Evolutionary conservation across 2,797 vertebrate species (phyloP).

Genomic region (Tokudaia tokunoshimensis): DNA sequence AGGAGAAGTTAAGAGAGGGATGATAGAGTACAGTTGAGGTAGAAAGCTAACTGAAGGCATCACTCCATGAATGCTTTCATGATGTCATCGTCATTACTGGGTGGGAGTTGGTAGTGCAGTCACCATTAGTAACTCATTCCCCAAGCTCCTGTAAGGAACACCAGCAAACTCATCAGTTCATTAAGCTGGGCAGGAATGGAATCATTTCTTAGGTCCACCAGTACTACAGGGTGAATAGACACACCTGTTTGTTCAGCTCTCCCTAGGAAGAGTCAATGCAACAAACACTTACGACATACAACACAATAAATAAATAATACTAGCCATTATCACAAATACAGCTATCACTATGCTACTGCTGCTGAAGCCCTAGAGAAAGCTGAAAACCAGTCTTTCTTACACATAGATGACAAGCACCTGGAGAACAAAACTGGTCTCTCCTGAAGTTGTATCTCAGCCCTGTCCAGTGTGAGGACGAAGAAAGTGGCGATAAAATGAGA

Average conservation of each 20-base stretch:
- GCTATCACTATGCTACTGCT: not conserved
- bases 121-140: not conserved
- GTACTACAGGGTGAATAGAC: not conserved
- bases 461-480: not conserved
- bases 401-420: not conserved
- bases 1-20: not conserved
- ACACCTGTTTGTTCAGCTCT: not conserved
- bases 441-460: not conserved
- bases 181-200: not conserved
- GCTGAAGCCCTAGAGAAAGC: not conserved
- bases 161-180: not conserved
- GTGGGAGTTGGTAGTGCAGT: not conserved
- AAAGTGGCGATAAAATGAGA: not conserved
- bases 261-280: not conserved
- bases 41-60: not conserved
- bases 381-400: not conserved
- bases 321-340: not conserved
- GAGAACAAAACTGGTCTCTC: not conserved
- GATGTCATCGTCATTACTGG: not conserved
- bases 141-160: not conserved
- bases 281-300: not conserved
- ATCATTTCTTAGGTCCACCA: no score
- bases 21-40: not conserved
- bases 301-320: constrained; percentile 10
- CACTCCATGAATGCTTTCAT: not conserved